Evolutionary conservation across 2,113 vertebrate species (phyloP).

Genomic region (Ptilorrhoa leucosticta): DNA sequence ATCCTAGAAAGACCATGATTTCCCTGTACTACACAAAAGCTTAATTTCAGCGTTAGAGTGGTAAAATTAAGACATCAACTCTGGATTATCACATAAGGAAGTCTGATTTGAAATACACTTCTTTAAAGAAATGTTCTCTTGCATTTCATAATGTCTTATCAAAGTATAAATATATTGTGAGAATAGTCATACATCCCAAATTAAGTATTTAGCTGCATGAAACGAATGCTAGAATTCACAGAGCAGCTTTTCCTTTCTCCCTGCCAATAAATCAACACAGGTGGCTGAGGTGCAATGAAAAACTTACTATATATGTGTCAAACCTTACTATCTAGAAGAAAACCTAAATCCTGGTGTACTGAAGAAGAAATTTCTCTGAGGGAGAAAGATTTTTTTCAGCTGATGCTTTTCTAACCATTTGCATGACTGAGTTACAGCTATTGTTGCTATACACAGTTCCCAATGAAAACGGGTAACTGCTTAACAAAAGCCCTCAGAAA

Average conservation of each 20-base stretch:
- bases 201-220: neutral
- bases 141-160: neutral
- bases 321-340: neutral
- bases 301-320: neutral
- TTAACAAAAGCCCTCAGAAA: neutral
- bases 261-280: neutral
- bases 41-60: neutral
- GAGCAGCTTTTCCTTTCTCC: neutral
- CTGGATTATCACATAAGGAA: neutral
- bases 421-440: neutral
- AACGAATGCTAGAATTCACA: neutral
- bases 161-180: neutral
- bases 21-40: neutral
- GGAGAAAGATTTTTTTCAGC: neutral
- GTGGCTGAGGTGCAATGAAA: neutral
- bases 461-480: neutral
- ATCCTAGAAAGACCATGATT: neutral
- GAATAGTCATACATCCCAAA: neutral
- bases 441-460: neutral
- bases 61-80: neutral
- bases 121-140: neutral
- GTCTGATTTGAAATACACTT: neutral
- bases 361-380: neutral
- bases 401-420: neutral
- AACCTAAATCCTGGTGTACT: neutral